Conservation (phyloP, 2,797 vertebrate genomes). For the Peromyscus aztecus region DNA sequence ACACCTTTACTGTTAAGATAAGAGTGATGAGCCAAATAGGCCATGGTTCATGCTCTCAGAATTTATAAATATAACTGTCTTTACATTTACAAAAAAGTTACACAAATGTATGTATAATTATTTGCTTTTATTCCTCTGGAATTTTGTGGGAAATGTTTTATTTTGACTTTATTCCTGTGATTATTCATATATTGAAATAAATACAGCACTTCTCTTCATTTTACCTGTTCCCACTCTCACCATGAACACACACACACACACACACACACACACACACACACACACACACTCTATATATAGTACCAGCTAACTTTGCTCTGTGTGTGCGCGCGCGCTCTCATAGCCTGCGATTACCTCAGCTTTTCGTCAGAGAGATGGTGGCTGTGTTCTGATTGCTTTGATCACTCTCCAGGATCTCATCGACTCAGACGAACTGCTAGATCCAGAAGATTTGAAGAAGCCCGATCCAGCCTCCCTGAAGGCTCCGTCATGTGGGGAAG, state of each 20-base stretch:
- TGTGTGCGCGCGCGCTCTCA: too few relatives aligned
- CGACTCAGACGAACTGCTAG: conserved; percentile 95
- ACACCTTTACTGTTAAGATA: background rate
- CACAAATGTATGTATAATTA: background rate
- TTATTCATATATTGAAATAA: background rate
- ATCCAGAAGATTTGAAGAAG: conserved; percentile 96
- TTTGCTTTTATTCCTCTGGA: background rate
- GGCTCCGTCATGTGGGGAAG: conserved; percentile 91
- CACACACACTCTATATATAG: rapidly evolving
- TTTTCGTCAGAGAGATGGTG: background rate
- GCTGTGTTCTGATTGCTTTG: background rate
- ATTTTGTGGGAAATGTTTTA: background rate
- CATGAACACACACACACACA: background rate
- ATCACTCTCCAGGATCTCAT: conserved; percentile 92
- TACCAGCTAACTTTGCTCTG: background rate
- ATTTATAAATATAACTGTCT: background rate
- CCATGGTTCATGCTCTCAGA: background rate
- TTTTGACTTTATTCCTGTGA: background rate
- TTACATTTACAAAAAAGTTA: background rate
- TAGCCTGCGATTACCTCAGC: background rate
- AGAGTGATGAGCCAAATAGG: background rate
- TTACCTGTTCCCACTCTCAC: background rate
- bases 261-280: background rate
- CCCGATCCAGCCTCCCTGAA: conserved; percentile 93
- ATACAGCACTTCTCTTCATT: background rate